Evolutionary conservation across 2,113 vertebrate genomes (phyloP).

Genomic region (Gambusia affinis): DNA sequence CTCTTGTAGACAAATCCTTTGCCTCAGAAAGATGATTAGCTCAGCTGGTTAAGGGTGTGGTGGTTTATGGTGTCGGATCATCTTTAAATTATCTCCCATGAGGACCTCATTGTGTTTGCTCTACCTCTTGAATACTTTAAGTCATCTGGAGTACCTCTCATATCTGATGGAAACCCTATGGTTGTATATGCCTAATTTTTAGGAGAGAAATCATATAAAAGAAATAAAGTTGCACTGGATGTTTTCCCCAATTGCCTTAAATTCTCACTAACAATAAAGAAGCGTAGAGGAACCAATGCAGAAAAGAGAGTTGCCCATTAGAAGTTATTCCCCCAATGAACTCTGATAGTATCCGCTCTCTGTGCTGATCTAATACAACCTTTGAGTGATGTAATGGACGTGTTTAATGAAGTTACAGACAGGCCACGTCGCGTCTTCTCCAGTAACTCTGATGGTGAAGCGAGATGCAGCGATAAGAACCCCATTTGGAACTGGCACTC

Average conservation of each 20-base stretch:
- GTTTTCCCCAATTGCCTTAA: constrained; percentile 1
- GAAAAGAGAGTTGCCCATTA: constrained; percentile 30
- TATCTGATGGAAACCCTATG: background rate
- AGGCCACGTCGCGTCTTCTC: constrained; percentile 52
- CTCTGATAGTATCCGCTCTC: constrained; percentile 58
- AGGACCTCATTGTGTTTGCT: constrained; percentile 39
- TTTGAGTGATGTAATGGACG: constrained; percentile 70
- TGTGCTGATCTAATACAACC: constrained; percentile 60
- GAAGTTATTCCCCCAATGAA: constrained; percentile 55
- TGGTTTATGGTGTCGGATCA: constrained; percentile 59
- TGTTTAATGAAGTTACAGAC: constrained; percentile 69
- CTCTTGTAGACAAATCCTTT: constrained; percentile 52
- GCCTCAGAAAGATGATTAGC: constrained; percentile 54
- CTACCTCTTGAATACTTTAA: constrained; percentile 1
- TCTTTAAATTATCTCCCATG: constrained; percentile 53
- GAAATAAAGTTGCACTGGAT: background rate
- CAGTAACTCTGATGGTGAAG: constrained; percentile 46
- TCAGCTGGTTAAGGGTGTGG: constrained; percentile 69
- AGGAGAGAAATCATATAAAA: constrained; percentile 9
- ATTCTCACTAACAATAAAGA: constrained; percentile 11
- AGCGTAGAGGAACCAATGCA: constrained; percentile 31
- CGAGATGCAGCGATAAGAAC: constrained; percentile 67
- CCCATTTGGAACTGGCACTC: constrained; percentile 60
- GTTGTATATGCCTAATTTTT: constrained; percentile 8
- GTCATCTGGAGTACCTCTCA: background rate